phyloP scores from a whole-genome alignment of 2,113 vertebrate species.

The Aphelocoma coerulescens region DNA sequence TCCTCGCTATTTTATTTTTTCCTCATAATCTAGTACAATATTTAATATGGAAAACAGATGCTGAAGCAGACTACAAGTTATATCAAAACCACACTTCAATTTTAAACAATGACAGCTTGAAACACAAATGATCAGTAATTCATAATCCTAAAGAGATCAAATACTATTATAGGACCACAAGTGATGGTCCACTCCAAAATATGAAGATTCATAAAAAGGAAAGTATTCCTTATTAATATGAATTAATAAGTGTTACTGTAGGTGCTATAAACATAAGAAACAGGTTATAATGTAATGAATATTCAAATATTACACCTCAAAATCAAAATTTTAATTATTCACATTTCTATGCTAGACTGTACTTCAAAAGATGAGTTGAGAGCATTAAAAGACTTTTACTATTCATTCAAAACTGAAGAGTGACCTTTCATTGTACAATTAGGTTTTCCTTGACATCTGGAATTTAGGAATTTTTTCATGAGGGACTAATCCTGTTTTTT shows the following conservation, averaged over 20 bases:
- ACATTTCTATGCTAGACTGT: background rate
- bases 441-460: background rate
- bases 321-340: background rate
- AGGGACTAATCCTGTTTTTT: background rate
- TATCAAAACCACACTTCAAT: background rate
- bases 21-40: background rate
- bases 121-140: background rate
- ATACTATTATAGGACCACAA: background rate
- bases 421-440: background rate
- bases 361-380: background rate
- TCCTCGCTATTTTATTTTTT: background rate
- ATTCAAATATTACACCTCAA: background rate
- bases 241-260: background rate
- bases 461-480: background rate
- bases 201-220: background rate
- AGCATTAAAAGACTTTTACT: background rate
- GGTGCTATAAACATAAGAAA: background rate
- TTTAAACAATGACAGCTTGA: background rate
- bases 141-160: background rate
- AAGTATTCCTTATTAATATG: background rate
- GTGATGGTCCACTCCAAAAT: background rate
- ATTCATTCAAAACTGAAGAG: background rate
- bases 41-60: constrained; percentile 36
- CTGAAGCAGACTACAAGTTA: background rate
- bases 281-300: background rate